Evolutionary conservation across 2,113 vertebrate species (phyloP), one percentile per base, ranked within the genome.

Genomic region (Miniopterus natalensis): DNA sequence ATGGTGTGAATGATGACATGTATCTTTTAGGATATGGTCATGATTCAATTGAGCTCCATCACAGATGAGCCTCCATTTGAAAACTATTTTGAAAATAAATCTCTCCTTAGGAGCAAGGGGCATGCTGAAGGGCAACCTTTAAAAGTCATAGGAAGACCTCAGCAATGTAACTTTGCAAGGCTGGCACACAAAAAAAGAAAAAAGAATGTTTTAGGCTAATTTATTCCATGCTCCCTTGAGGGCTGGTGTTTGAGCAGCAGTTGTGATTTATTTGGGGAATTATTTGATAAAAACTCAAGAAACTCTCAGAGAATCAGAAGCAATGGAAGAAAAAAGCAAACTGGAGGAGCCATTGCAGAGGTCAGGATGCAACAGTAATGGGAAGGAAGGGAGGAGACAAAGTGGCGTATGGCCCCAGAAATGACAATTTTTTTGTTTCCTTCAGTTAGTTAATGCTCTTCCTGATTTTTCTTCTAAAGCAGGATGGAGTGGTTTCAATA

Each of bases 31-130:
- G 42, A 85, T 20, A 57, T 9, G 49, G 17, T 88, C 63, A 91
- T n/a, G 11, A 94, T 70, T 94, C 53, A 18, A 47, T 61, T 65
- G 20, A 42, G 42, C 10, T 91, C 20, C 8, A 45, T 70, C n/a
- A 36, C 6, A 80, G 89, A 75, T 84, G 18, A 88, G 7, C 6
- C 8, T 92, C n/a, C 57, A 68, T 66, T 88, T 68, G 57, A 63
- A 95, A 90, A 90, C 17, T 63, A 20, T 63, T 73, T 75, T 88
- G 40, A 68, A 91, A 93, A 91, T 49, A 93, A 61, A 77, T 25
- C 40, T 91, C 70, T 73, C 17, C 40, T 88, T 80, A 51, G 88
- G 31, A 96, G 71, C 27, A 55, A 84, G 3, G 27, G 74, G 61
- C 47, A 23, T 23, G 25, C 77, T 29, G n/a, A 78, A 85, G 61